Evolutionary conservation across 2,888 invertebrate species (phyloP).

Genomic region (Pristionchus mayeri): DNA sequence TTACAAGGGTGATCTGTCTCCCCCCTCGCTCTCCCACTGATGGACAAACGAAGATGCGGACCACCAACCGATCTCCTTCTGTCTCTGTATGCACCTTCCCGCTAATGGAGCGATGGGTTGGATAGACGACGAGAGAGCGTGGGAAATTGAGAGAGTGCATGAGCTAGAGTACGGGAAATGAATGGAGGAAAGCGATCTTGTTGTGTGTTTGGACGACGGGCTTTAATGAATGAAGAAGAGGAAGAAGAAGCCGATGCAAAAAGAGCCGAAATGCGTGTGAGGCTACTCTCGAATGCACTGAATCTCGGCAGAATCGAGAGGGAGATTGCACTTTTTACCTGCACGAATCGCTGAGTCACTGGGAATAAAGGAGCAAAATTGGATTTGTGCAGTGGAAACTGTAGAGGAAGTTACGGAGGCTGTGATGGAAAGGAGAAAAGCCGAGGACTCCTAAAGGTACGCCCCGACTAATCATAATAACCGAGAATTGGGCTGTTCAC

Average conservation of each 20-base stretch:
- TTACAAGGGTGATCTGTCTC: not conserved
- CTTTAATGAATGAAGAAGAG: conserved; percentile 37
- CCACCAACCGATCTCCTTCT: not conserved
- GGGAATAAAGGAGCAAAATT: too few relatives aligned
- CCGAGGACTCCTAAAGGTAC: too few relatives aligned
- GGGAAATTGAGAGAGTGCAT: conserved; percentile 10
- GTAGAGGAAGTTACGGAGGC: too few relatives aligned
- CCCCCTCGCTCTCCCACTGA: too few relatives aligned
- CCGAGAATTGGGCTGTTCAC: conserved; percentile 29
- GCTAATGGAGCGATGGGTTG: not conserved
- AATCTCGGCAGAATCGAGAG: not conserved
- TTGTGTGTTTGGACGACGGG: conserved; percentile 43
- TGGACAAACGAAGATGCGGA: conserved; percentile 18
- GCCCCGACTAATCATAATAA: conserved; percentile 30
- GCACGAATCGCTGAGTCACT: not conserved
- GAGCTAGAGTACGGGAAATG: too few relatives aligned
- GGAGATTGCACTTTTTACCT: not conserved
- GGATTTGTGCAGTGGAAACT: too few relatives aligned
- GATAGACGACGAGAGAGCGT: not conserved
- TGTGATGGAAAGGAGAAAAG: too few relatives aligned
- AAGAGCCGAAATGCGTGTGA: not conserved
- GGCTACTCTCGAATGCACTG: conserved; percentile 31
- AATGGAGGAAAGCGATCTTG: conserved; percentile 29
- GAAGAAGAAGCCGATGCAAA: conserved; percentile 29
- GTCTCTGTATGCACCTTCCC: conserved; percentile 37